phyloP scores from a whole-genome alignment of 2,888 invertebrate genomes.

The Philonicus albiceps region DNA sequence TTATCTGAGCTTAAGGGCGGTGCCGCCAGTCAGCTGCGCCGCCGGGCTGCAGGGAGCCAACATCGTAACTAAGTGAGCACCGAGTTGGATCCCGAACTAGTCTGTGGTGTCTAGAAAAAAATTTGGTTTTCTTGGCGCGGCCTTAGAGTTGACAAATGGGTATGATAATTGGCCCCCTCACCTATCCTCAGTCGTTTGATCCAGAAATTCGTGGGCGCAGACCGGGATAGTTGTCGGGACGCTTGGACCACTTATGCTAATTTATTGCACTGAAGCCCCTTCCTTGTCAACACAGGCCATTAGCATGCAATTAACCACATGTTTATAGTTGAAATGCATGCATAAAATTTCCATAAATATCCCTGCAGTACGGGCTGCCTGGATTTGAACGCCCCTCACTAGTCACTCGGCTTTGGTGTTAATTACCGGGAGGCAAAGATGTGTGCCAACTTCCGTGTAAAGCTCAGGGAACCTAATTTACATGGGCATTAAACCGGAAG shows the following conservation, averaged over 20 bases:
- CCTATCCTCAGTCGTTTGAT: background rate
- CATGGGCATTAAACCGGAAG: slow-evolving; percentile 12
- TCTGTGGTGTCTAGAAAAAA: background rate
- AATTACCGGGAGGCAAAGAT: slow-evolving; percentile 33
- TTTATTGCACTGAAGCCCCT: slow-evolving; percentile 52
- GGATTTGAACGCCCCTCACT: slow-evolving; percentile 29
- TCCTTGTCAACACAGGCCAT: slow-evolving; percentile 55
- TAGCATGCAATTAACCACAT: slow-evolving; percentile 56
- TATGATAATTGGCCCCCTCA: background rate
- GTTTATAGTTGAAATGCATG: slow-evolving; percentile 52
- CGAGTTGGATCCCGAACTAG: background rate
- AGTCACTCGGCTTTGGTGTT: slow-evolving; percentile 20
- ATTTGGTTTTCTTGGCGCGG: background rate
- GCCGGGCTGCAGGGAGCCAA: background rate
- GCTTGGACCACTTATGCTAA: slow-evolving; percentile 46
- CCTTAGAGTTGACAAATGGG: background rate
- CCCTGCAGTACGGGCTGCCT: slow-evolving; percentile 15
- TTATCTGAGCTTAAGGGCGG: background rate
- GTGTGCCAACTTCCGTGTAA: slow-evolving; percentile 26
- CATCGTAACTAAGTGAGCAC: background rate
- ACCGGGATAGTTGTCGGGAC: background rate
- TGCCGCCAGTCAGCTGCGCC: background rate
- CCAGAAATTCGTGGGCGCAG: background rate
- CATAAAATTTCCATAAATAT: slow-evolving; percentile 42
- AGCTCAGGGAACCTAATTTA: slow-evolving; percentile 11